Percentiles rank a stretch among this genome's conserved stretches.
phyloP scores from a whole-genome alignment of 2,888 invertebrate species.

The Nemurella pictetii region DNA sequence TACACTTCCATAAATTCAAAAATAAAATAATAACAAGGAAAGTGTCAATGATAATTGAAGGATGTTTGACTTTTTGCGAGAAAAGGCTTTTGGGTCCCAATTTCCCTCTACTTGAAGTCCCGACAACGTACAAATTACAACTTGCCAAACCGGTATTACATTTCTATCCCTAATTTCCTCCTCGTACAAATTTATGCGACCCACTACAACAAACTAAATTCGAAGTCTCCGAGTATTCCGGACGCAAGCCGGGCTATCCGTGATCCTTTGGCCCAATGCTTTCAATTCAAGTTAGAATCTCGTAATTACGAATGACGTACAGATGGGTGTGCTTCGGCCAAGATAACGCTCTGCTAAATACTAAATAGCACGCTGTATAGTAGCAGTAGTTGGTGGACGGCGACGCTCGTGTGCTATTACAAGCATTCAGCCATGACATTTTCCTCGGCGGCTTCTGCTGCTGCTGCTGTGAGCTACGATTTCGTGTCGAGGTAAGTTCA shows the following conservation, averaged over 20 bases:
- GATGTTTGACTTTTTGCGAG: no score
- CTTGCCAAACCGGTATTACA: background rate
- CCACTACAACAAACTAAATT: no score
- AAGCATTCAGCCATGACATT: background rate
- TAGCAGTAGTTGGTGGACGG: no score
- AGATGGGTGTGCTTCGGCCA: background rate
- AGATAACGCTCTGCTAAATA: background rate
- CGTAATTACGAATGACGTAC: background rate
- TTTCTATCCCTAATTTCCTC: background rate
- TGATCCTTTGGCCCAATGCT: background rate
- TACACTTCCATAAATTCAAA: no score
- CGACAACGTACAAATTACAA: background rate
- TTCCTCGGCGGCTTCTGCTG: background rate
- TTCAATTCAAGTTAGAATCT: background rate
- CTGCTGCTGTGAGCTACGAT: background rate
- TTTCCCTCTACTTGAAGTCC: no score
- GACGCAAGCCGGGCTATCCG: background rate
- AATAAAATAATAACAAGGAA: no score
- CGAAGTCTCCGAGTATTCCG: no score
- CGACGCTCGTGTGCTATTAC: background rate
- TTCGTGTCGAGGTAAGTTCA: background rate
- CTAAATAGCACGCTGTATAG: no score
- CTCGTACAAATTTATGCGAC: background rate
- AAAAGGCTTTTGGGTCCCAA: no score
- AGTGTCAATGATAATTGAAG: no score